Evolutionary conservation across 2,113 vertebrate genomes (phyloP).

Genomic region (Mormyrus iriodes): DNA sequence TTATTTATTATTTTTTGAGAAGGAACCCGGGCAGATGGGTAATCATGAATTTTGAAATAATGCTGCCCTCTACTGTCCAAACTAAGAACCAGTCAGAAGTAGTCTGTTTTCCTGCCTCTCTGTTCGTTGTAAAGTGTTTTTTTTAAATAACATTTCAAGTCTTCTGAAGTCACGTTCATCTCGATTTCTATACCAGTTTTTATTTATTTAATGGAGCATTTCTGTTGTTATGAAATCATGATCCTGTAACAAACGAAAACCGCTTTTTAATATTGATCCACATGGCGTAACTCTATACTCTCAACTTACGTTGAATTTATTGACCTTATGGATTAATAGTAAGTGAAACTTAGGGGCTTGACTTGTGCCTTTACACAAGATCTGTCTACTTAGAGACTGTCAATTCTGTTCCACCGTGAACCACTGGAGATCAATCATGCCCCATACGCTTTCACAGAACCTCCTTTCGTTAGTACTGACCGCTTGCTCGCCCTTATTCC

Average conservation of each 20-base stretch:
- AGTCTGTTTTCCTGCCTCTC: neutral
- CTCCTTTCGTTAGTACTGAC: neutral
- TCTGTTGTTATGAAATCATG: neutral
- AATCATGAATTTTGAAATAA: neutral
- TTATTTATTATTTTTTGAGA: neutral
- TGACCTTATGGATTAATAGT: neutral
- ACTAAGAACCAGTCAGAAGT: neutral
- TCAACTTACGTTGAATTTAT: neutral
- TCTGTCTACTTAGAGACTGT: neutral
- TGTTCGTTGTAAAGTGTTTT: neutral
- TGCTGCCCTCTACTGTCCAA: slow-evolving; percentile 41
- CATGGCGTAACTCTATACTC: neutral
- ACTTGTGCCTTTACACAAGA: neutral
- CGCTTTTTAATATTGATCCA: neutral
- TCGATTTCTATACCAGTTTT: neutral
- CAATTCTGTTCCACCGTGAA: neutral
- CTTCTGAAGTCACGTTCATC: neutral
- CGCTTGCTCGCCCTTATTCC: too few species aligned
- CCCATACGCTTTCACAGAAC: neutral
- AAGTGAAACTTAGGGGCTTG: neutral
- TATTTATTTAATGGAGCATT: neutral
- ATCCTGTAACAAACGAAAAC: neutral
- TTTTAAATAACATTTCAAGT: neutral
- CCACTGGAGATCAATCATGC: neutral
- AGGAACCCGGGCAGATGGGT: neutral